phyloP scores from a whole-genome alignment of 2,113 vertebrate species.

The Atractosteus spatula region DNA sequence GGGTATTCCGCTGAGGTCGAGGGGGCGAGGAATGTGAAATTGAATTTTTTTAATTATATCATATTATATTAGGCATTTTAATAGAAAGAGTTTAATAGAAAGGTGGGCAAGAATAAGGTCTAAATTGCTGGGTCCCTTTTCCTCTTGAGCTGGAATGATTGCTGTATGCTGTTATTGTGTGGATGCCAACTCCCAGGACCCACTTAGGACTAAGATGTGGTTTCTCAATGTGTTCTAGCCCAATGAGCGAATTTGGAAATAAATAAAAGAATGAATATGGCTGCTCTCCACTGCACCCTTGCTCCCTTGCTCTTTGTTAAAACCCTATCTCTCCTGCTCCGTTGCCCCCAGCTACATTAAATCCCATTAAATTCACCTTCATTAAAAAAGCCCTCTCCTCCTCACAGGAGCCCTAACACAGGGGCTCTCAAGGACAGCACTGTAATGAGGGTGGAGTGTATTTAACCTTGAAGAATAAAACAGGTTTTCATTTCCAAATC shows the following conservation, averaged over 20 bases:
- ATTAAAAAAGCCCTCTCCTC: constrained; percentile 73
- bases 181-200: constrained; percentile 56
- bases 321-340: constrained; percentile 75
- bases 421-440: constrained; percentile 74
- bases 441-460: constrained; percentile 73
- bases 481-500: constrained; percentile 79
- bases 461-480: constrained; percentile 73
- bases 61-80: constrained; percentile 31
- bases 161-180: constrained; percentile 38
- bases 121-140: constrained; percentile 30
- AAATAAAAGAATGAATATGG: constrained; percentile 72
- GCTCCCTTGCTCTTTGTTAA: constrained; percentile 77
- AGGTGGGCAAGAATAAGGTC: constrained; percentile 15
- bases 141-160: constrained; percentile 32
- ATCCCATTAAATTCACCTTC: constrained; percentile 83
- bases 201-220: constrained; percentile 54
- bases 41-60: constrained; percentile 28
- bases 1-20: constrained; percentile 22
- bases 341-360: constrained; percentile 79
- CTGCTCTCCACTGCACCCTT: constrained; percentile 68
- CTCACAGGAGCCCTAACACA: constrained; percentile 58
- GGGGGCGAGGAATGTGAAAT: constrained; percentile 13
- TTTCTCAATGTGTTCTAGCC: constrained; percentile 50
- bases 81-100: constrained; percentile 31
- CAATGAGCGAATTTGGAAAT: constrained; percentile 64